Percentiles rank a stretch among this genome's conserved stretches.
Evolutionary conservation across 1,140 invertebrate genomes (phyloP).

Genomic region (Drosophila punjabiensis): DNA sequence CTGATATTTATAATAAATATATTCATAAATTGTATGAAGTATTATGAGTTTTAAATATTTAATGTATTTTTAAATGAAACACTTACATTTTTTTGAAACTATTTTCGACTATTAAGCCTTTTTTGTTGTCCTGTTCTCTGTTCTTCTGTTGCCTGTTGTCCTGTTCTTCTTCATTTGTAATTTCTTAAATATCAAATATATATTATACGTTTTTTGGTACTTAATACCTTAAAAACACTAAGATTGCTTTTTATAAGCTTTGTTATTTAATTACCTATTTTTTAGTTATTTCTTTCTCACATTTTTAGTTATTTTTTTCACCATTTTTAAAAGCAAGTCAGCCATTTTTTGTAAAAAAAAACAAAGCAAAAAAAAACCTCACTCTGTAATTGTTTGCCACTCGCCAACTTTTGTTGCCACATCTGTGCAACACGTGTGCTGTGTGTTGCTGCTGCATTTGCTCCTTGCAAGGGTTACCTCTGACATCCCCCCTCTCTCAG

Average conservation of each 20-base stretch:
- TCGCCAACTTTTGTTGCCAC: slow-evolving; percentile 45
- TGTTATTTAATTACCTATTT: background rate
- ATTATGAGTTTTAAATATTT: background rate
- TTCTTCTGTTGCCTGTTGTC: too few species aligned
- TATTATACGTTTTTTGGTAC: too few species aligned
- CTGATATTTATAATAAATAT: background rate
- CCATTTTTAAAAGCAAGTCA: slow-evolving; percentile 1
- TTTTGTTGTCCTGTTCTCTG: background rate
- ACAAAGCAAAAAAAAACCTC: background rate
- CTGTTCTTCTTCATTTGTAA: too few species aligned
- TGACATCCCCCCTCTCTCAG: background rate
- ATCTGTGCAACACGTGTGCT: slow-evolving; percentile 50
- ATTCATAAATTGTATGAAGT: background rate
- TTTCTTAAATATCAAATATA: too few species aligned
- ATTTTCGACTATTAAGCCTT: background rate
- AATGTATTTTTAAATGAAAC: background rate
- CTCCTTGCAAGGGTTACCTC: slow-evolving; percentile 14
- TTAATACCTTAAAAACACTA: too few species aligned
- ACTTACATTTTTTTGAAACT: background rate
- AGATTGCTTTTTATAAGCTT: background rate
- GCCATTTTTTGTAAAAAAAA: background rate
- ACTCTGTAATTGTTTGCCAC: slow-evolving; percentile 38
- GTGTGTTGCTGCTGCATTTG: slow-evolving; percentile 18
- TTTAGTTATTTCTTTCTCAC: background rate
- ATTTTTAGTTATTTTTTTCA: too few species aligned